Percentiles rank a stretch among this genome's conserved stretches.
These are phyloP conservation scores for Poecilia picta DNA, from an alignment of 2,797 vertebrate genomes.

Conservation along the genomic window DNA sequence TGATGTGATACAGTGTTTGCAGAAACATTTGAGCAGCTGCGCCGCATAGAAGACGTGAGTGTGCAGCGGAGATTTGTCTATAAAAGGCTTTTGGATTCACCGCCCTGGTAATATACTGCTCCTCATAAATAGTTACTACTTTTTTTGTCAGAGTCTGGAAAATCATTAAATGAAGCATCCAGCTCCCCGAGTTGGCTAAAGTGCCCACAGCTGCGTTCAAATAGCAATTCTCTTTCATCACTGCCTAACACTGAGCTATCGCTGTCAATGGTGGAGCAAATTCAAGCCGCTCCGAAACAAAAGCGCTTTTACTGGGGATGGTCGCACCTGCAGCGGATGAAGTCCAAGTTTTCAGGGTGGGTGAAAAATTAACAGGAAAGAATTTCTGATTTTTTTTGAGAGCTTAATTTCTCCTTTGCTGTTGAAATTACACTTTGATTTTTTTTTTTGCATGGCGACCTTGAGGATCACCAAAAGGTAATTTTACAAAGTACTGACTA, in stretches of 20 bases:
- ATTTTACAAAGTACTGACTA: background rate
- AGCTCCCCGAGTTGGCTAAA: constrained; percentile 39
- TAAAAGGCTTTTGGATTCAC: constrained; percentile 36
- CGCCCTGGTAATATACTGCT: constrained; percentile 35
- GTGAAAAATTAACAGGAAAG: background rate
- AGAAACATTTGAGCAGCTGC: constrained; percentile 37
- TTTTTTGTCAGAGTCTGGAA: constrained; percentile 33
- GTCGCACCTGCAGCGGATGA: constrained; percentile 9
- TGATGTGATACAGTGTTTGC: constrained; percentile 25
- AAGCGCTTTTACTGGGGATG: constrained; percentile 26
- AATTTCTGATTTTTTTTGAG: background rate
- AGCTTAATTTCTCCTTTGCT: background rate
- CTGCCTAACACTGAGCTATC: constrained; percentile 24
- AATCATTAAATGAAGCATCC: constrained; percentile 54
- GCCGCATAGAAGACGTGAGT: constrained; percentile 21
- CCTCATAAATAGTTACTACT: constrained; percentile 39
- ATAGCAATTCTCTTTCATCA: constrained; percentile 37
- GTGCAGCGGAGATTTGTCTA: constrained; percentile 34
- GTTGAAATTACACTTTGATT: background rate
- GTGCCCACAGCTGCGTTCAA: constrained; percentile 38
- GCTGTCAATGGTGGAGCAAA: constrained; percentile 29
- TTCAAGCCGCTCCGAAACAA: constrained; percentile 13
- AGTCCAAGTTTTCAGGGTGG: background rate
- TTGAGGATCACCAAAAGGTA: background rate
- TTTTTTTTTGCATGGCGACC: background rate